Percentiles rank a stretch among this genome's conserved stretches.
phyloP scores from a whole-genome alignment of 2,113 vertebrate species.

The Nycticryphes semicollaris region DNA sequence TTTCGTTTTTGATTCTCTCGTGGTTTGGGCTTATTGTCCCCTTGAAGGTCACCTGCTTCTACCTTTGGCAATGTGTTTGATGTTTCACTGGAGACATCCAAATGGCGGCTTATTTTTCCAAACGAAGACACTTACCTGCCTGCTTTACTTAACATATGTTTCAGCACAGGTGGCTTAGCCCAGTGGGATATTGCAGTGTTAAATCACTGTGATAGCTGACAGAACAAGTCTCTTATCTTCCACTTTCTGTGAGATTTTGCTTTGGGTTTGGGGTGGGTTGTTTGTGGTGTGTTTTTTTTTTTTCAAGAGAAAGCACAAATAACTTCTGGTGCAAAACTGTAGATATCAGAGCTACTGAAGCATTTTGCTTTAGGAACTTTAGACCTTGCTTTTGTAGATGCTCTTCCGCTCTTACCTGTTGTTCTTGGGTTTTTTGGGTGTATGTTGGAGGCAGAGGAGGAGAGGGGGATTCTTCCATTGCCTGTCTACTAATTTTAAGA shows the following conservation, averaged over 20 bases:
- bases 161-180: slow-evolving; percentile 47
- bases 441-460: not conserved
- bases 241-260: not conserved
- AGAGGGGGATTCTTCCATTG: not conserved
- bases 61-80: slow-evolving; percentile 49
- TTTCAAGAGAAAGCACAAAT: not conserved
- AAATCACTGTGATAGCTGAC: slow-evolving; percentile 47
- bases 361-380: not conserved
- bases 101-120: slow-evolving; percentile 46
- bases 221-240: slow-evolving; percentile 26
- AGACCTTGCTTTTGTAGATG: not conserved
- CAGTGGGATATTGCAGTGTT: slow-evolving; percentile 34
- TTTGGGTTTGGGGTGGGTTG: not conserved
- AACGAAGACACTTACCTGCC: not conserved
- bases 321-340: not conserved
- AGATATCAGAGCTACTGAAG: not conserved
- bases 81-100: slow-evolving; percentile 46
- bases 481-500: not conserved
- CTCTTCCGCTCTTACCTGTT: not conserved
- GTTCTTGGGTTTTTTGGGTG: not conserved
- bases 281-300: not conserved
- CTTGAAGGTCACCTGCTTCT: slow-evolving; percentile 43
- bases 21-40: not conserved
- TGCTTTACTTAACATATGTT: slow-evolving; percentile 60
- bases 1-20: slow-evolving; percentile 1